A percentile compares a stretch with the other conserved stretches of the same genome.
phyloP scores from a whole-genome alignment of 1,140 invertebrate species.

The Bathynomus jamesi region DNA sequence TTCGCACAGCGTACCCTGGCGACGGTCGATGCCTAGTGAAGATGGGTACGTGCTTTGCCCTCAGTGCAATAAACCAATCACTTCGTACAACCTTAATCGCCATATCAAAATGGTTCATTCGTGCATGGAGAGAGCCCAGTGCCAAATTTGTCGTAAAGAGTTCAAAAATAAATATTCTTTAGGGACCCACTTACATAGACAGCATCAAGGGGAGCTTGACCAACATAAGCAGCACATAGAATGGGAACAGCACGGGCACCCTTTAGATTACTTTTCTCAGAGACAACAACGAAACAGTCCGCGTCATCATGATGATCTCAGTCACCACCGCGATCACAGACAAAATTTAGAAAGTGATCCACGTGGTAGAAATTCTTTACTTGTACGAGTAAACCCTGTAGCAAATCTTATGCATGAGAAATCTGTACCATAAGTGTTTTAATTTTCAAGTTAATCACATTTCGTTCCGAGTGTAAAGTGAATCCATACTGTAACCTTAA shows the following conservation, averaged over 20 bases:
- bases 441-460: no score
- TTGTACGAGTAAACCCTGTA: no score
- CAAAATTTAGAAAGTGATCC: no score
- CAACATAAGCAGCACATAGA: neutral
- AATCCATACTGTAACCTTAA: no score
- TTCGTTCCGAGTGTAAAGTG: no score
- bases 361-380: no score
- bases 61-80: conserved; percentile 35
- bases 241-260: neutral
- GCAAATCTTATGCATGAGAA: no score
- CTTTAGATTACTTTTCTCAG: neutral
- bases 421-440: no score
- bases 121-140: conserved; percentile 32
- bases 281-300: no score
- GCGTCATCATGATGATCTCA: no score
- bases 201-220: conserved; percentile 10
- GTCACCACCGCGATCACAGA: no score
- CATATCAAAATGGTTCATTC: conserved; percentile 36
- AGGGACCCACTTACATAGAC: conserved; percentile 33
- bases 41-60: conserved; percentile 36
- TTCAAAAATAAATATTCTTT: conserved; percentile 37
- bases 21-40: neutral
- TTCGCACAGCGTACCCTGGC: neutral
- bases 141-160: conserved; percentile 30
- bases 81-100: conserved; percentile 35